phyloP scores from a whole-genome alignment of 1,140 invertebrate species.

The Helicoverpa zea region DNA sequence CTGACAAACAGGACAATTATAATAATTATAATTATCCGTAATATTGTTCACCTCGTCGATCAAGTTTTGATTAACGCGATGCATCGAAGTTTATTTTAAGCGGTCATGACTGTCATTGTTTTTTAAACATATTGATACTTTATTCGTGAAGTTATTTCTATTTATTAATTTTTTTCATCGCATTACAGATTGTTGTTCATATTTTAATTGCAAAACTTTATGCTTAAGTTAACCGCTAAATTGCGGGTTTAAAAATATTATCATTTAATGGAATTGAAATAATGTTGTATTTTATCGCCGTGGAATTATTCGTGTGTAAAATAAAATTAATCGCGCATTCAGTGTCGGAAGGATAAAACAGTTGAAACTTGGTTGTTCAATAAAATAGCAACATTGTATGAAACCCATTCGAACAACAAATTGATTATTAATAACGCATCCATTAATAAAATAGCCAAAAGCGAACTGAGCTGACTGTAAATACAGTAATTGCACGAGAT shows the following conservation, averaged over 20 bases:
- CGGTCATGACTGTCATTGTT: slow-evolving; percentile 1
- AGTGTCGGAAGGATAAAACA: slow-evolving; percentile 21
- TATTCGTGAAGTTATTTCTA: slow-evolving; percentile 6
- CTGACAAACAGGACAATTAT: neutral
- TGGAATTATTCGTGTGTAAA: slow-evolving; percentile 24
- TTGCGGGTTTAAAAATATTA: slow-evolving; percentile 33
- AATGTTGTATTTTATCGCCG: slow-evolving; percentile 28
- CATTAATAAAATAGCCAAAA: slow-evolving; percentile 74
- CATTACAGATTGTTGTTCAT: slow-evolving; percentile 2
- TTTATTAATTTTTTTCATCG: slow-evolving; percentile 15
- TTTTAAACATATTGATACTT: neutral
- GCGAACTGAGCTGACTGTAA: slow-evolving; percentile 14
- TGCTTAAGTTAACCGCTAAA: slow-evolving; percentile 14
- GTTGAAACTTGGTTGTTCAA: slow-evolving; percentile 35
- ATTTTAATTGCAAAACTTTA: slow-evolving; percentile 4
- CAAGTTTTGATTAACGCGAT: neutral
- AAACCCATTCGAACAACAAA: slow-evolving; percentile 65
- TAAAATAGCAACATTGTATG: slow-evolving; percentile 52
- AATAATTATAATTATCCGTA: neutral
- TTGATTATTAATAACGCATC: slow-evolving; percentile 77
- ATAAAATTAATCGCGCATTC: slow-evolving; percentile 20
- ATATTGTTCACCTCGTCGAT: slow-evolving; percentile 23
- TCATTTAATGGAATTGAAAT: slow-evolving; percentile 35
- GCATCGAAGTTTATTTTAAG: slow-evolving; percentile 1
- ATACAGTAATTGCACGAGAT: slow-evolving; percentile 43